Conservation (phyloP, 2,113 vertebrate species). For the Alosa alosa region DNA sequence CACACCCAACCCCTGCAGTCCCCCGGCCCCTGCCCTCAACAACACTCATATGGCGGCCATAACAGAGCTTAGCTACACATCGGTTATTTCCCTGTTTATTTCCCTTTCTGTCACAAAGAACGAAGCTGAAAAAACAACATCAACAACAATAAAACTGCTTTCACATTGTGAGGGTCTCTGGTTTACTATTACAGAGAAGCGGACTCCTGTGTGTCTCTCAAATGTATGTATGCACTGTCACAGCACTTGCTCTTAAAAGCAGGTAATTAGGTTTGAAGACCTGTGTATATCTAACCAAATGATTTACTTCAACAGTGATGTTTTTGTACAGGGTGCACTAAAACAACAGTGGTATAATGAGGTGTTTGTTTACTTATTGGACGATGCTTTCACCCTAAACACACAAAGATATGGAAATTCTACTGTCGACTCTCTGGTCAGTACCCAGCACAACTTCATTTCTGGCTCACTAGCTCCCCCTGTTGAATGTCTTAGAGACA, state of each 20-base stretch:
- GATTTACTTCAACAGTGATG: neutral
- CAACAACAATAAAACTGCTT: neutral
- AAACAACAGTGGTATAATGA: neutral
- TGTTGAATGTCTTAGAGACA: conserved; percentile 47
- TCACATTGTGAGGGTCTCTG: neutral
- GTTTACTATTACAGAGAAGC: neutral
- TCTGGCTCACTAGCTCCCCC: conserved; percentile 69
- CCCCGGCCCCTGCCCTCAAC: neutral
- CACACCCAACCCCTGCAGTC: neutral
- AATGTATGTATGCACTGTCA: neutral
- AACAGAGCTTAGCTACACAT: neutral
- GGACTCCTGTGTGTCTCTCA: neutral
- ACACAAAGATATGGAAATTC: neutral
- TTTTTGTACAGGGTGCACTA: conserved; percentile 31
- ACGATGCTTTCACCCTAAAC: neutral
- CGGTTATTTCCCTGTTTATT: neutral
- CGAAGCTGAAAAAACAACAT: neutral
- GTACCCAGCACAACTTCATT: conserved; percentile 46
- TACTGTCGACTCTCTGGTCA: neutral
- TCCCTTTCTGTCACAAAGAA: neutral
- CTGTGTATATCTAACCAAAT: neutral
- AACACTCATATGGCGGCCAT: neutral
- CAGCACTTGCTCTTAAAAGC: neutral
- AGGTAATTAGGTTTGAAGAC: neutral
- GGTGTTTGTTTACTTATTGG: conserved; percentile 3